These are phyloP conservation scores for Allolobophora icterica DNA, from an alignment of 2,888 invertebrate genomes.

Conservation along the genomic window DNA sequence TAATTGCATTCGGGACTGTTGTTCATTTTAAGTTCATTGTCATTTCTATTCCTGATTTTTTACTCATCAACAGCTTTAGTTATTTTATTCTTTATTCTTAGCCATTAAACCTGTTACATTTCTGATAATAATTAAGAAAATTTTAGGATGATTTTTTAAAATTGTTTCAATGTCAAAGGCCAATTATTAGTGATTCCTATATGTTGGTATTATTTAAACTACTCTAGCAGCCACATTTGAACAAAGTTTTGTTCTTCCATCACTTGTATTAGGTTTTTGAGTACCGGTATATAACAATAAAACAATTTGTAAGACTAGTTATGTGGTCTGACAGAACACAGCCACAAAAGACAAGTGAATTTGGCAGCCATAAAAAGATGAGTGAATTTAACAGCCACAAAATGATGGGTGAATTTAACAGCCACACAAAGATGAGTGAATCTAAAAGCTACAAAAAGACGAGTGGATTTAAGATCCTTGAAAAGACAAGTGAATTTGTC, in stretches of 20 bases:
- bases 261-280: neutral
- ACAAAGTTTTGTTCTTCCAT: neutral
- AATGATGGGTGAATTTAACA: neutral
- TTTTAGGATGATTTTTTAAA: neutral
- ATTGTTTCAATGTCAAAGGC: neutral
- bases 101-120: too few species aligned
- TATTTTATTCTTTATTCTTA: neutral
- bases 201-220: neutral
- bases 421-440: too few species aligned
- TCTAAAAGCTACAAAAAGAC: too few species aligned
- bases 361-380: too few species aligned
- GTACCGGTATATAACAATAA: neutral
- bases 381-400: neutral
- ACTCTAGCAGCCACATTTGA: neutral
- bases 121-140: neutral
- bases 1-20: neutral
- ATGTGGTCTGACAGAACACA: neutral
- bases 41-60: neutral
- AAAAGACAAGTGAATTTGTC: too few species aligned
- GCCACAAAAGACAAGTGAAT: too few species aligned
- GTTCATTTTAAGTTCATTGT: neutral
- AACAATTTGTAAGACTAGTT: too few species aligned
- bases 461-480: too few species aligned
- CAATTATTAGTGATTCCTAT: neutral
- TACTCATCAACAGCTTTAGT: neutral